phyloP scores from a whole-genome alignment of 2,888 invertebrate species.

The Hecatera dysodea region DNA sequence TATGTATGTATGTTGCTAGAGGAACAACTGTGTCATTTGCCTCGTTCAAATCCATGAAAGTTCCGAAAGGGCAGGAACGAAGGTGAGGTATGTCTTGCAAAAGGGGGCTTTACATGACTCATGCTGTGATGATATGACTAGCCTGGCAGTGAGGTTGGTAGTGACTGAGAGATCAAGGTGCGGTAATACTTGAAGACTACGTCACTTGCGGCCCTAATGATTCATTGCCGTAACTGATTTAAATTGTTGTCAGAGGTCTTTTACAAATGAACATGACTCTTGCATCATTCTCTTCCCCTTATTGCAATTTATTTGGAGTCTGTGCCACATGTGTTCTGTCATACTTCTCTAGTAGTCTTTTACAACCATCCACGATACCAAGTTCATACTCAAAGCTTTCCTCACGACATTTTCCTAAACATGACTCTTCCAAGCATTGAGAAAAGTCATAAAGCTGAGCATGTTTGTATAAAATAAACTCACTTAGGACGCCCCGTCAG shows the following conservation, averaged over 20 bases:
- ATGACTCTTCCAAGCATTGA: not conserved
- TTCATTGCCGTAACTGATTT: constrained; percentile 38
- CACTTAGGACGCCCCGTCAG: constrained; percentile 5
- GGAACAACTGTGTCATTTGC: not conserved
- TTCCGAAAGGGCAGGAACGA: not conserved
- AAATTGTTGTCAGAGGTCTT: constrained; percentile 33
- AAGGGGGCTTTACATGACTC: not conserved
- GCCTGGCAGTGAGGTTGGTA: not conserved
- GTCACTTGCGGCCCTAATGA: constrained; percentile 19
- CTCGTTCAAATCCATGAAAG: not conserved
- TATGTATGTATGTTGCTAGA: not conserved
- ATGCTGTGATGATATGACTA: not conserved
- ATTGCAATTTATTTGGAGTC: not conserved
- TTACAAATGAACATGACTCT: not conserved
- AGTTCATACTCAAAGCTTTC: not conserved
- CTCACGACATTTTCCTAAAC: not conserved
- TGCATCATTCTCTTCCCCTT: not conserved
- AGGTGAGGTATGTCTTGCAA: not conserved
- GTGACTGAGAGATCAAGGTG: constrained; percentile 22
- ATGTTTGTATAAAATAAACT: not conserved
- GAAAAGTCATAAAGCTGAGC: not conserved
- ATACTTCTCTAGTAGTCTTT: no score
- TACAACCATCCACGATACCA: not conserved
- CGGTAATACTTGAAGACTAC: not conserved
- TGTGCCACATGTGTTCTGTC: not conserved